Conservation (phyloP, 2,797 vertebrate species). For the Hephaestus fuliginosus region DNA sequence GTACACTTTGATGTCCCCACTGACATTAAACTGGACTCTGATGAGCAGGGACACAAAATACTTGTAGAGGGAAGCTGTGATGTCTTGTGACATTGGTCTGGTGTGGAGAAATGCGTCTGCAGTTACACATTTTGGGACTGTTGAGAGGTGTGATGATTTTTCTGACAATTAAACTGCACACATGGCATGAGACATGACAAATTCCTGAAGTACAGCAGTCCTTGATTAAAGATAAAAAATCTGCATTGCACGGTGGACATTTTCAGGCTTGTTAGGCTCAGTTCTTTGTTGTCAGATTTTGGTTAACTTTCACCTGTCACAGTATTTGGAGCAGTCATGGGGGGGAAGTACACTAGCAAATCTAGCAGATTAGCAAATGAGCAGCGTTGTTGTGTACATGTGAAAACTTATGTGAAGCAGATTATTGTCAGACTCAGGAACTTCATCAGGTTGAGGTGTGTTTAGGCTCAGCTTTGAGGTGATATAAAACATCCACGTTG, state of each 20-base stretch:
- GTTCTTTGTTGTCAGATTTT: background rate
- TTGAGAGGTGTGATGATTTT: background rate
- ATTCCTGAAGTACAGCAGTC: background rate
- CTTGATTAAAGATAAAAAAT: background rate
- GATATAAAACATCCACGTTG: too few species aligned
- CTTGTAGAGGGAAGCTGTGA: background rate
- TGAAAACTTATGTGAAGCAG: too few species aligned
- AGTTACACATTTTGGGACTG: background rate
- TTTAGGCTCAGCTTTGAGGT: too few species aligned
- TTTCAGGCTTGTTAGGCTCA: background rate
- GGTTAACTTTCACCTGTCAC: background rate
- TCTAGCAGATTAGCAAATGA: too few species aligned
- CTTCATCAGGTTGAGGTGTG: too few species aligned
- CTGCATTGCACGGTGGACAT: background rate
- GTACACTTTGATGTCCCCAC: background rate
- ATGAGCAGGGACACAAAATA: background rate
- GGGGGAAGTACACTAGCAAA: too few species aligned
- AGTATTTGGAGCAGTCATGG: background rate
- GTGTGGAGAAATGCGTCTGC: conserved; percentile 3
- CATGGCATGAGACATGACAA: background rate
- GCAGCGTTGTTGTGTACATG: too few species aligned
- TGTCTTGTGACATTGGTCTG: background rate
- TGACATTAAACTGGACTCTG: background rate
- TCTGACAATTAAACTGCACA: background rate
- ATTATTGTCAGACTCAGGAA: too few species aligned